Conservation (phyloP, 2,888 invertebrate species). For the Nipponacmea schrenckii region DNA sequence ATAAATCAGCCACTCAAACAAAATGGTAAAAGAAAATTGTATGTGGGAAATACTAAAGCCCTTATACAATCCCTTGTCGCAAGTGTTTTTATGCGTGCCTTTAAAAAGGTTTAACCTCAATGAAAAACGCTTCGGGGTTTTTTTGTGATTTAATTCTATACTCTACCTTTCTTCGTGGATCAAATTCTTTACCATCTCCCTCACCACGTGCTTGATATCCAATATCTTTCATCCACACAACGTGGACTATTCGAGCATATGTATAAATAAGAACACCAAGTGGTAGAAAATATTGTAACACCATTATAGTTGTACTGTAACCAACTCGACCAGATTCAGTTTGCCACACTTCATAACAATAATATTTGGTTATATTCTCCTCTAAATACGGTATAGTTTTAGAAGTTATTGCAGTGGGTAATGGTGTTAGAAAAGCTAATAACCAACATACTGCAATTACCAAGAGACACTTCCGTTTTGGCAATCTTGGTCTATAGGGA, state of each 20-base stretch:
- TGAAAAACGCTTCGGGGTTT: too few relatives aligned
- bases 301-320: constrained; percentile 81
- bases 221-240: constrained; percentile 85
- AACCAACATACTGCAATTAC: constrained; percentile 80
- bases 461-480: constrained; percentile 77
- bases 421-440: constrained; percentile 81
- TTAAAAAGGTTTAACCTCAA: too few relatives aligned
- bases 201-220: background rate
- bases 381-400: constrained; percentile 67
- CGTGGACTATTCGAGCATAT: constrained; percentile 84
- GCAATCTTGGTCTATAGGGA: constrained; percentile 83
- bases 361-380: background rate
- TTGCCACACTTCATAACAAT: constrained; percentile 21
- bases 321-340: constrained; percentile 3
- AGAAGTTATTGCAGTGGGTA: constrained; percentile 80
- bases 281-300: constrained; percentile 85
- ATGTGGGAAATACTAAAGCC: too few relatives aligned
- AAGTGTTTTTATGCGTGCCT: too few relatives aligned
- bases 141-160: too few relatives aligned
- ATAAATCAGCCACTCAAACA: too few relatives aligned
- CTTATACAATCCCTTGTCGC: too few relatives aligned
- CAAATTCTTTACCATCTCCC: background rate
- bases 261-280: constrained; percentile 82
- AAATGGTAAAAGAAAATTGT: too few relatives aligned
- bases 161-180: constrained; percentile 1